These are phyloP conservation scores for Apodemus sylvaticus DNA, from an alignment of 2,113 vertebrate species.

Conservation along the genomic window DNA sequence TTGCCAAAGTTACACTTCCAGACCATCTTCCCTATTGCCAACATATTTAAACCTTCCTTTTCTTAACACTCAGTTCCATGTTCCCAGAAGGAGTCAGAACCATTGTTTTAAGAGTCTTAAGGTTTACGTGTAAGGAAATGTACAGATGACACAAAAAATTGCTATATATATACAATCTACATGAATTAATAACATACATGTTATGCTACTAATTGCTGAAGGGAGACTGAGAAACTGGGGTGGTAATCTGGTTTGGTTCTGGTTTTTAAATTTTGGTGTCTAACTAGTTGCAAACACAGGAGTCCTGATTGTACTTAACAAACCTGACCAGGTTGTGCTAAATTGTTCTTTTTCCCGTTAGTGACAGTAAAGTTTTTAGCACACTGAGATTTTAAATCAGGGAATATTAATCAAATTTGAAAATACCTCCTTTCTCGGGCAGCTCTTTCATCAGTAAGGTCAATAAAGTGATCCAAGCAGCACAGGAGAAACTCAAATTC, in stretches of 20 bases:
- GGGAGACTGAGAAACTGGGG: not conserved
- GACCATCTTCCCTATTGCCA: not conserved
- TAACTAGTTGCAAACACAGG: not conserved
- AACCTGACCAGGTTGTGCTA: not conserved
- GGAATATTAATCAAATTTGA: not conserved
- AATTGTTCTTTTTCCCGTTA: not conserved
- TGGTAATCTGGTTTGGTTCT: not conserved
- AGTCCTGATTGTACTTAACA: not conserved
- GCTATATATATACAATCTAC: not conserved
- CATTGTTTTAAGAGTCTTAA: not conserved
- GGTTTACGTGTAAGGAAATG: not conserved
- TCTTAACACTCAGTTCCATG: not conserved
- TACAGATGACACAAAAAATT: not conserved
- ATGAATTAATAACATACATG: not conserved
- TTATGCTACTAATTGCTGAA: not conserved
- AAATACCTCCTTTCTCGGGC: not conserved
- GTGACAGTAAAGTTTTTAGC: not conserved
- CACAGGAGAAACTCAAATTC: not conserved
- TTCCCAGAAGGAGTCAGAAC: not conserved
- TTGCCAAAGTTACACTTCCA: not conserved
- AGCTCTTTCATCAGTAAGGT: constrained; percentile 10
- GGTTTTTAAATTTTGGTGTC: not conserved
- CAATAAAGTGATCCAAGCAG: constrained; percentile 36
- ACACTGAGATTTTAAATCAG: not conserved
- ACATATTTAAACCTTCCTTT: not conserved